phyloP scores from a whole-genome alignment of 1,140 invertebrate species.

The Megalopta genalis region DNA sequence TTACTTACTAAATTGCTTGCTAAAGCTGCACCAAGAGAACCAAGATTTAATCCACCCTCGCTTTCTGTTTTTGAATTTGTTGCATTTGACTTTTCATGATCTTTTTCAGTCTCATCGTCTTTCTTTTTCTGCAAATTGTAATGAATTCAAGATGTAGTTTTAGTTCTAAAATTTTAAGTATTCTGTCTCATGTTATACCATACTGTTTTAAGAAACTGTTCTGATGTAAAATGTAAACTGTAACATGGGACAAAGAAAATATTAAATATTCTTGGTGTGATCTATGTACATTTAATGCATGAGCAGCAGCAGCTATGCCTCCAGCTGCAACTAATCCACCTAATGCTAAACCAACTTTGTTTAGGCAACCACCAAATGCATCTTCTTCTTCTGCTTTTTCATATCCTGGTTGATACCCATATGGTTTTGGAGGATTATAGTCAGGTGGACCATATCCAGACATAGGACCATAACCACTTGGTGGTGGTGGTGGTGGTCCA shows the following conservation, averaged over 20 bases:
- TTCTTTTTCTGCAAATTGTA: constrained; percentile 70
- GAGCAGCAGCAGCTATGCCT: constrained; percentile 75
- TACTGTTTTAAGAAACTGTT: too few species aligned
- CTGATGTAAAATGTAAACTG: too few species aligned
- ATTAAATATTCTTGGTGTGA: neutral
- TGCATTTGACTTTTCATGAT: constrained; percentile 71
- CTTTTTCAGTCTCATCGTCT: constrained; percentile 64
- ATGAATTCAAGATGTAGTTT: neutral
- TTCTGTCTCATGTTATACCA: too few species aligned
- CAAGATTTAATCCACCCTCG: constrained; percentile 71
- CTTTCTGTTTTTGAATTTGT: constrained; percentile 67
- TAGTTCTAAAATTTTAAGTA: too few species aligned
- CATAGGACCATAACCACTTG: constrained; percentile 52
- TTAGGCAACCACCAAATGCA: constrained; percentile 66
- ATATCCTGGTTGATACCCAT: constrained; percentile 65
- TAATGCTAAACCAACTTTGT: constrained; percentile 75
- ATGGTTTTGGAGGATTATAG: constrained; percentile 56
- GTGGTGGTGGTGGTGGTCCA: constrained; percentile 63
- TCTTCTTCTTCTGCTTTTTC: constrained; percentile 70
- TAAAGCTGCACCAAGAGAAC: constrained; percentile 73
- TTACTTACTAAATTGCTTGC: constrained; percentile 74
- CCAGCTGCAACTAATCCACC: constrained; percentile 77
- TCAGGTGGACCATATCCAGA: constrained; percentile 48
- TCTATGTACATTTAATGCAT: constrained; percentile 70
- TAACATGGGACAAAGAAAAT: neutral